Conservation (phyloP, 2,888 invertebrate genomes). For the Germaria angustata region DNA sequence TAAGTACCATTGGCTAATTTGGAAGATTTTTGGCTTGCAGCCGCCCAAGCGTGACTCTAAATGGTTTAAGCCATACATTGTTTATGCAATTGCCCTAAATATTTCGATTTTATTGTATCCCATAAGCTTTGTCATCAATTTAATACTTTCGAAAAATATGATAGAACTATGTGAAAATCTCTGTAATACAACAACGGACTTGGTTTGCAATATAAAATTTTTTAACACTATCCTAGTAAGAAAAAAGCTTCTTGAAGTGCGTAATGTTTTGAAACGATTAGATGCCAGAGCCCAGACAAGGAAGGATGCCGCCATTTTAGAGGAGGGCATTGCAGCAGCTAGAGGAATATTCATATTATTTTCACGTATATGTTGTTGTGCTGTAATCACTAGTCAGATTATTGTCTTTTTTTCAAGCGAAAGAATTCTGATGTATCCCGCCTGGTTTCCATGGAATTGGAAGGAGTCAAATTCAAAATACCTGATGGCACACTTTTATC, state of each 20-base stretch:
- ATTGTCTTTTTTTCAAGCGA: constrained; percentile 66
- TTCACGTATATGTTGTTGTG: constrained; percentile 32
- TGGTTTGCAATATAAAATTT: constrained; percentile 71
- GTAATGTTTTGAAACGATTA: constrained; percentile 69
- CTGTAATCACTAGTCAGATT: constrained; percentile 61
- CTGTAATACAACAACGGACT: constrained; percentile 68
- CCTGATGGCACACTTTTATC: constrained; percentile 67
- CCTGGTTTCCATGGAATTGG: constrained; percentile 76
- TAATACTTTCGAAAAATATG: constrained; percentile 68
- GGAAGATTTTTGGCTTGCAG: constrained; percentile 72
- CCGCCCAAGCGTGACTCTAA: constrained; percentile 61
- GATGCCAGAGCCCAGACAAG: constrained; percentile 69
- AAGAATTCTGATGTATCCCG: constrained; percentile 69
- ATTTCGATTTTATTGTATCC: constrained; percentile 64
- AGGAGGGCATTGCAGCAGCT: constrained; percentile 55
- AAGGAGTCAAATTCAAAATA: constrained; percentile 66
- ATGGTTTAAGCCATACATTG: constrained; percentile 69
- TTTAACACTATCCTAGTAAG: constrained; percentile 69
- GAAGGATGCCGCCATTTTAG: constrained; percentile 68
- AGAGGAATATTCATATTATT: constrained; percentile 63
- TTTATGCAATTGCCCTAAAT: constrained; percentile 69
- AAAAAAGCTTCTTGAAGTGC: constrained; percentile 66
- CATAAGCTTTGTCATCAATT: constrained; percentile 67
- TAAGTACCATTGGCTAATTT: constrained; percentile 73
- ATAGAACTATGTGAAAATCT: constrained; percentile 71